Evolutionary conservation across 37 sponge, comb jelly and placozoan species (phyloP).

Genomic region (Axinella damicornis): DNA sequence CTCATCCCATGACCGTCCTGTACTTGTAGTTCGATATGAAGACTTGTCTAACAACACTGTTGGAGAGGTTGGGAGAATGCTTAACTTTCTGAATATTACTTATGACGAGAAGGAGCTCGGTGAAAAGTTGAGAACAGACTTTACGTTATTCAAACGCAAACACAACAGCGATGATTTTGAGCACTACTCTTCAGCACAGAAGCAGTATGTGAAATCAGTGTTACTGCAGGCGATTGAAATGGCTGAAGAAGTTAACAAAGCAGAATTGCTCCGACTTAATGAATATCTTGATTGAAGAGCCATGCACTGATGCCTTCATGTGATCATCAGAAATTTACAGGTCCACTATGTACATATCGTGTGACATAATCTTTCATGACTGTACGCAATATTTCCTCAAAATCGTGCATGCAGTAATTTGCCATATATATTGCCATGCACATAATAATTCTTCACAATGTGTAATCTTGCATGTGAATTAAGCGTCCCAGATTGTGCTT

Average conservation of each 20-base stretch:
- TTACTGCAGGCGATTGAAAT: background rate
- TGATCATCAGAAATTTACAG: background rate
- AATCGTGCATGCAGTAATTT: too few relatives aligned
- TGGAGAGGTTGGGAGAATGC: slow-evolving; percentile 10
- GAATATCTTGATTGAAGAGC: background rate
- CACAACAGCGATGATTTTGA: background rate
- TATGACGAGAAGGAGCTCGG: background rate
- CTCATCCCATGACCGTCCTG: background rate
- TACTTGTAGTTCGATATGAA: slow-evolving; percentile 49
- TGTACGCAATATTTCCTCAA: too few relatives aligned
- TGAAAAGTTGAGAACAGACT: background rate
- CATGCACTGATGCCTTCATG: background rate
- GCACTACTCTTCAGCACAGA: slow-evolving; percentile 16
- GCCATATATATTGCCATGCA: background rate
- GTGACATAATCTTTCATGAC: too few relatives aligned
- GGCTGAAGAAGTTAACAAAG: background rate
- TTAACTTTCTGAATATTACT: slow-evolving; percentile 22
- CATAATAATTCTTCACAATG: background rate
- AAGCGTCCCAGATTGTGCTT: background rate
- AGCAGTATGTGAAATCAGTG: background rate
- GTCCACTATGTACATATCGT: background rate
- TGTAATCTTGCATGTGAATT: slow-evolving; percentile 8
- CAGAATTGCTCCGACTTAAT: background rate
- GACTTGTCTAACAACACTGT: slow-evolving; percentile 29
- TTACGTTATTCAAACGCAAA: background rate